Percentiles rank a stretch among this genome's conserved stretches.
These are phyloP conservation scores for Lathronympha strigana DNA, from an alignment of 2,888 invertebrate genomes.

Conservation along the genomic window DNA sequence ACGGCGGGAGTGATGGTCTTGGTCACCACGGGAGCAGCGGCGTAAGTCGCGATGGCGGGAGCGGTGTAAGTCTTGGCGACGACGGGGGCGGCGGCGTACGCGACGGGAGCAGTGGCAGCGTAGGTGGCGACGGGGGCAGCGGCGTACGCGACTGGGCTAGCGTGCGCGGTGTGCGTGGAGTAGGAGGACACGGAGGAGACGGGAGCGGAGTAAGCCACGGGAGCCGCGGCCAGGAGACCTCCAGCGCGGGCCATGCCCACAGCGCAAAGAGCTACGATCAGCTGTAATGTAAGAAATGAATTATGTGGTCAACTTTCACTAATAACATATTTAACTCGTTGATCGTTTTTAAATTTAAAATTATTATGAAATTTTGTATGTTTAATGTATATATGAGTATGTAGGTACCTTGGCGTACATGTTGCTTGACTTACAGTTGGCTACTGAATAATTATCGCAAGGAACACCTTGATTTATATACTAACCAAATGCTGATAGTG, in stretches of 20 bases:
- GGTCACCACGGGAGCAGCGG: constrained; percentile 43
- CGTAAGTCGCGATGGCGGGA: constrained; percentile 49
- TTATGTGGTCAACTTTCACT: background rate
- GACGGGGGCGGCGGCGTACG: constrained; percentile 59
- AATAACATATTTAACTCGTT: too few species aligned
- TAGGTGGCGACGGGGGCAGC: constrained; percentile 38
- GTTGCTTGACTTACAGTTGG: constrained; percentile 78
- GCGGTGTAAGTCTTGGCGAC: constrained; percentile 55
- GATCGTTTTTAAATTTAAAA: too few species aligned
- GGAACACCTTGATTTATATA: constrained; percentile 79
- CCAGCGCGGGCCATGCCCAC: constrained; percentile 85
- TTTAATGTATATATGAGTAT: too few species aligned
- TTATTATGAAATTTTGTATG: too few species aligned
- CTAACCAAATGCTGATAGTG: constrained; percentile 59
- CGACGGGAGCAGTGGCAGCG: constrained; percentile 55
- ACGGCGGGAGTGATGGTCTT: constrained; percentile 47
- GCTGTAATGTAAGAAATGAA: constrained; percentile 58
- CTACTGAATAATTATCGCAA: constrained; percentile 78
- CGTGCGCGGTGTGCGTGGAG: constrained; percentile 49
- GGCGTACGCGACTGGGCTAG: constrained; percentile 30
- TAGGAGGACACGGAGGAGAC: constrained; percentile 62
- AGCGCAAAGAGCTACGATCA: constrained; percentile 84
- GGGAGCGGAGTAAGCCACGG: constrained; percentile 58
- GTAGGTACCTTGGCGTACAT: constrained; percentile 78
- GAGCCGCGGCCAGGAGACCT: constrained; percentile 64